Base-by-base conservation (phyloP, 2,113 vertebrate genomes). In the Dasyprocta punctata region DNA sequence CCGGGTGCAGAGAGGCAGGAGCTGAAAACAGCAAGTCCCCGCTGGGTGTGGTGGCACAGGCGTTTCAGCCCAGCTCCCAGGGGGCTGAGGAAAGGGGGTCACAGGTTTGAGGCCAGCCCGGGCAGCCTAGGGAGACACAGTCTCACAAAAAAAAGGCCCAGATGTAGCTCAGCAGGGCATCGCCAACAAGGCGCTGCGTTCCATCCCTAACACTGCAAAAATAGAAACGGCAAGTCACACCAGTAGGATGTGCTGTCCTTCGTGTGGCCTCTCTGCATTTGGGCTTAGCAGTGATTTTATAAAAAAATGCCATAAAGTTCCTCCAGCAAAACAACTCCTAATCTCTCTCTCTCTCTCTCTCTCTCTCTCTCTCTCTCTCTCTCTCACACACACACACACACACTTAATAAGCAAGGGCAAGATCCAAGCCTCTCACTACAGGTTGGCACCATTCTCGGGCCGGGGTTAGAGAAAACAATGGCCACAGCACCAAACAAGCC, bases 191-290 rank as follows among this genome's bases (percentile, higher is more conserved):
- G 41, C 22, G 0, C 22, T 73, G 71, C 8, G 24, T 44, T 22
- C 24, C 41, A 75, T 75, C 71, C 10, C 20, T 73, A 26, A 26
- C 20, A n/a, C 71, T 73, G 38, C 71, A 73, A n/a, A 41, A 41
- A 73, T 12, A 44, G 1, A 73, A 20, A 44, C 19, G 0, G 26
- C 65, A 26, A 11, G 30, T 24, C 22, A 14, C 0, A 3, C 0
- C 11, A 36, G 3, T 30, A 16, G 54, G 47, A 22, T 11, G 19
- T 41, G 36, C 63, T 5, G 11, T 47, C 28, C 63, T 28, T 3
- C n/a, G n/a, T 49, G 47, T 28, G 83, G 58, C 3, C 7, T 28
- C 36, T 58, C 8, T 3, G 22, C 65, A 58, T 44, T 71, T 20
- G 38, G 67, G 61, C 56, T 71, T 28, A 61, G 41, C 20, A 60